Conservation (phyloP, 2,888 invertebrate species). For the Sphecodes monilicornis region DNA sequence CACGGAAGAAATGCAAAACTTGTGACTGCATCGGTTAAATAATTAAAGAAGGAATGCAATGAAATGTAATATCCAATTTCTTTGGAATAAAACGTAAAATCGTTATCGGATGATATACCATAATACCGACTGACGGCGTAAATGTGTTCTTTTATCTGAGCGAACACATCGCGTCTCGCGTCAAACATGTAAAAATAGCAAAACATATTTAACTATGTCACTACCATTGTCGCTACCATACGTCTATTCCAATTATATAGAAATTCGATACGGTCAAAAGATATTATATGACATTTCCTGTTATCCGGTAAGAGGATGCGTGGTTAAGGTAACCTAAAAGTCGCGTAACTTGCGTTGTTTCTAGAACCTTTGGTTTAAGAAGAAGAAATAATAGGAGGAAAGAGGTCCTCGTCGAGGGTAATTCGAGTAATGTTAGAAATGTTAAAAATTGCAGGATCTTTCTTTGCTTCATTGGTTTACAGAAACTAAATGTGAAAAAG, state of each 20-base stretch:
- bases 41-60: background rate
- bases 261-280: background rate
- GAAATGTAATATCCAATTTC: too few species aligned
- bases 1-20: background rate
- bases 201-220: background rate
- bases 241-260: background rate
- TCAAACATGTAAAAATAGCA: slow-evolving; percentile 13
- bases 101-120: background rate
- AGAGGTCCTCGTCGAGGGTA: background rate
- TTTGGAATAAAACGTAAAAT: background rate
- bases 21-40: background rate
- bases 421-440: background rate
- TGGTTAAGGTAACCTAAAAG: slow-evolving; percentile 35
- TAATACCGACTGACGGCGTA: background rate
- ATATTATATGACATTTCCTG: background rate
- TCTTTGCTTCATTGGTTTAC: background rate
- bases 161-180: background rate
- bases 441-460: background rate
- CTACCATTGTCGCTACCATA: background rate
- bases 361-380: background rate
- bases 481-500: background rate
- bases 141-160: background rate
- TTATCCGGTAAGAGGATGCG: background rate
- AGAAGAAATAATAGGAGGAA: background rate
- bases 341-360: background rate